Conservation (phyloP, 2,797 vertebrate species). For the Rhadinocentrus ornatus region DNA sequence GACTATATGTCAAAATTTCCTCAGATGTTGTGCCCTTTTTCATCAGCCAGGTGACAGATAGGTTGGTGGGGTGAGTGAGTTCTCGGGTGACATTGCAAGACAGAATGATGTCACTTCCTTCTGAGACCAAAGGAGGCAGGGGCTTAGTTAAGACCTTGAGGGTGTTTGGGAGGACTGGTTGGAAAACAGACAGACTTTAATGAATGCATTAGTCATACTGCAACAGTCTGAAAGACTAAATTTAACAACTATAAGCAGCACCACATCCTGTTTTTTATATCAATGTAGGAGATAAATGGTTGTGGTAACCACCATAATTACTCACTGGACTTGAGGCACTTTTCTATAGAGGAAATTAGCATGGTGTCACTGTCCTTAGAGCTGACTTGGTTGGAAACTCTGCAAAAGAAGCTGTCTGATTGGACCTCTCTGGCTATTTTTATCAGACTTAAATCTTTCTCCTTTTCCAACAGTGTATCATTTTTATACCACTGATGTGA, state of each 20-base stretch:
- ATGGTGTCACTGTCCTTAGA: fast-evolving
- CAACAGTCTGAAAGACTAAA: not conserved
- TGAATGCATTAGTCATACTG: fast-evolving
- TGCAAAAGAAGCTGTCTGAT: not conserved
- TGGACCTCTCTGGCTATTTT: fast-evolving
- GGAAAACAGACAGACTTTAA: not conserved
- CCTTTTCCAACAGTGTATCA: fast-evolving
- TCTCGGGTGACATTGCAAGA: conserved; percentile 82
- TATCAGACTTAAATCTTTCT: fast-evolving
- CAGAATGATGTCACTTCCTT: conserved; percentile 88
- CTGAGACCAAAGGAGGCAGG: conserved; percentile 63
- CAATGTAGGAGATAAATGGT: too few species aligned
- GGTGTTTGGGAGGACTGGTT: conserved; percentile 88
- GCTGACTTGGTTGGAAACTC: not conserved
- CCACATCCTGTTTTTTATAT: too few species aligned
- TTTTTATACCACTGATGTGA: too few species aligned
- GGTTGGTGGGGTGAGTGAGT: conserved; percentile 86
- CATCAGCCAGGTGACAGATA: conserved; percentile 90
- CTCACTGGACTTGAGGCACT: fast-evolving
- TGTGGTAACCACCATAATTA: conserved; percentile 27
- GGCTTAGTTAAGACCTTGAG: conserved; percentile 78
- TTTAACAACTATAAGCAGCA: too few species aligned
- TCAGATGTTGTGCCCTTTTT: conserved; percentile 64
- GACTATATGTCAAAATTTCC: conserved; percentile 87
- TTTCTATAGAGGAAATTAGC: fast-evolving